These are phyloP conservation scores for Formica selysi DNA, from an alignment of 1,140 invertebrate genomes.

Conservation along the genomic window DNA sequence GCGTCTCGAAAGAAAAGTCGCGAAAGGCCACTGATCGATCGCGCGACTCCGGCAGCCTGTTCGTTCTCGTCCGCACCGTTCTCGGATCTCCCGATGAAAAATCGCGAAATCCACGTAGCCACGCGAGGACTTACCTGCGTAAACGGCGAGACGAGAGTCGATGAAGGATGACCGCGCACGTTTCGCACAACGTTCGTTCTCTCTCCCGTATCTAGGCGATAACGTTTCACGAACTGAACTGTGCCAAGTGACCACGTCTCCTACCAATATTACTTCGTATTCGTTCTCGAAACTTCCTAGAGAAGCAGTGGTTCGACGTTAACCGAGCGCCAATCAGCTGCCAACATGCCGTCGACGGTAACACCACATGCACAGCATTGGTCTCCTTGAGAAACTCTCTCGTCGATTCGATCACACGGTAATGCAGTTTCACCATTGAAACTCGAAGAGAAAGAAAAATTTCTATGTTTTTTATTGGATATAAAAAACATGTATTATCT, in stretches of 20 bases:
- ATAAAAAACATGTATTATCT: too few relatives aligned
- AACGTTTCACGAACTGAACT: conserved; percentile 68
- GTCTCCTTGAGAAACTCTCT: conserved; percentile 50
- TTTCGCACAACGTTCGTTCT: conserved; percentile 28
- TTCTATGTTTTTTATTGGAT: too few relatives aligned
- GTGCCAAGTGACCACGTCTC: conserved; percentile 55
- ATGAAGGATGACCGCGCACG: conserved; percentile 60
- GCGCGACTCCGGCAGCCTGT: conserved; percentile 32
- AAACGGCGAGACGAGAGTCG: conserved; percentile 51
- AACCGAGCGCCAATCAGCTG: conserved; percentile 67
- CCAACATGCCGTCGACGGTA: conserved; percentile 1
- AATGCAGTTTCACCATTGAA: conserved; percentile 58
- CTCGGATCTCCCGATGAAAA: conserved; percentile 3
- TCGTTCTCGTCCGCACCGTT: conserved; percentile 13
- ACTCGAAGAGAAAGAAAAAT: neutral
- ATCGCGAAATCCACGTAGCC: neutral
- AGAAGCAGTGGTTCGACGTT: conserved; percentile 64
- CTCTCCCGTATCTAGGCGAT: conserved; percentile 4
- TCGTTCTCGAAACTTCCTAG: conserved; percentile 76
- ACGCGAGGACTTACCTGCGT: conserved; percentile 56
- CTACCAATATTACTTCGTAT: conserved; percentile 62
- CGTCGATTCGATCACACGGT: neutral
- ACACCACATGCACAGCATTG: conserved; percentile 44
- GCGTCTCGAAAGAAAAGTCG: conserved; percentile 38
- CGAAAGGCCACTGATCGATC: conserved; percentile 48